Evolutionary conservation across 2,888 invertebrate species (phyloP), one percentile per base, ranked within the genome.

Genomic region (Pseudanteris insignis): DNA sequence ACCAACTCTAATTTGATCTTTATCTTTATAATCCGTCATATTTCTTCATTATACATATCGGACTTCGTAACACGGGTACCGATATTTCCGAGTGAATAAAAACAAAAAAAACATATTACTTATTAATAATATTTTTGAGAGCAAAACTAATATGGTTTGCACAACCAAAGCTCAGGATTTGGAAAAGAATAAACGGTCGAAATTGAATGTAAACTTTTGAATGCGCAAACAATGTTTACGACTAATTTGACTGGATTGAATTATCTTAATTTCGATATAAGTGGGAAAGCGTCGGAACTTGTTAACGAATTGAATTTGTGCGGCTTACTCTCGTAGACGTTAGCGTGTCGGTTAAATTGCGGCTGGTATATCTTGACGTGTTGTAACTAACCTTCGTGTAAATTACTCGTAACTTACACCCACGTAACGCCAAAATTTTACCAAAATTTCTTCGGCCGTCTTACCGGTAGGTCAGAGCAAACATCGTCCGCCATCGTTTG

Each of bases 331-430:
- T 40, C 60, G 48, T 38, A 43, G 25, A 43, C 37, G 40, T 21
- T 44, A 25, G 54, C 46, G 46, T 48, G 43, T 41, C 48, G 41
- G 60, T 38, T 53, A 60, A 60, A 54, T 54, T 43, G 43, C 48
- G 48, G 43, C 51, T 46, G 51, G 53, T 60, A 43, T 43, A 33
- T 21, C 30, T 54, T 30, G 60, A 61, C 55, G 54, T 33, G 46
- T 61, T 60, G 63, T 67, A 70, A 70, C 67, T 69, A 68, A 66
- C 64, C 46, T 46, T 47, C 62, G 60, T 62, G 65, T 67, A 66
- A 68, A 70, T 70, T 69, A 67, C 70, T 69, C 69, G 69, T 70
- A 70, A 69, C 61, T 70, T 68, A 67, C 70, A 65, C 70, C 70
- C 69, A 70, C 70, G 66, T 65, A 57, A 63, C 63, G 18, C 33